Evolutionary conservation across 2,888 invertebrate species (phyloP).

Genomic region (Entomobrya proxima): DNA sequence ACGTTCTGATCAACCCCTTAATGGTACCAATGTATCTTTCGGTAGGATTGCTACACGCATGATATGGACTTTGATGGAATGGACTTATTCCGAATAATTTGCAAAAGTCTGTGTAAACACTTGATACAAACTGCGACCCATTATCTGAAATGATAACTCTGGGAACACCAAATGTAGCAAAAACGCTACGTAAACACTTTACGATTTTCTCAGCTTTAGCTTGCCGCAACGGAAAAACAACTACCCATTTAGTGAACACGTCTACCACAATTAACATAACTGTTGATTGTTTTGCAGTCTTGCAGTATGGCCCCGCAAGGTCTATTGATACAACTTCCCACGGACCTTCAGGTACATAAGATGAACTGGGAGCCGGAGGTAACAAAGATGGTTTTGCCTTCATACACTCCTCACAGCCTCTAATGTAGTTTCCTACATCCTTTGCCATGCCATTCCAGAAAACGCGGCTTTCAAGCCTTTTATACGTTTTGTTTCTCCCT

Average conservation of each 20-base stretch:
- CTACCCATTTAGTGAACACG: constrained; percentile 56
- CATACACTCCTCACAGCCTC: constrained; percentile 46
- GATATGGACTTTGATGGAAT: too few relatives aligned
- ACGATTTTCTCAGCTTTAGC: constrained; percentile 33
- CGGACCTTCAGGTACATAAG: too few relatives aligned
- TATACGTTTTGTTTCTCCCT: too few relatives aligned
- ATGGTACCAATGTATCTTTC: not conserved
- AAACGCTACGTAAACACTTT: constrained; percentile 21
- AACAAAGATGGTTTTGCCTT: too few relatives aligned
- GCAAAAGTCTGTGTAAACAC: constrained; percentile 35
- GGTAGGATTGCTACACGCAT: not conserved
- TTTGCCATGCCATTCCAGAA: constrained; percentile 60
- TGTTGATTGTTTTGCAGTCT: too few relatives aligned
- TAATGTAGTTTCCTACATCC: constrained; percentile 47
- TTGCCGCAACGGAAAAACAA: constrained; percentile 49
- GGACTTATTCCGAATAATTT: constrained; percentile 36
- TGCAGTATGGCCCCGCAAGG: constrained; percentile 64
- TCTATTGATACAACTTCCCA: constrained; percentile 56
- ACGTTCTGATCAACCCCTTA: not conserved
- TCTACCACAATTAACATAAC: constrained; percentile 52
- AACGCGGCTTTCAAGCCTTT: constrained; percentile 41
- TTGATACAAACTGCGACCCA: constrained; percentile 55
- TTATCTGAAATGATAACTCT: constrained; percentile 45
- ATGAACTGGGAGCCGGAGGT: too few relatives aligned
- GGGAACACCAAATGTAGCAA: constrained; percentile 51